Evolutionary conservation across 2,113 vertebrate genomes (phyloP), one percentile per base, ranked within the genome.

Genomic region (Cygnus atratus): DNA sequence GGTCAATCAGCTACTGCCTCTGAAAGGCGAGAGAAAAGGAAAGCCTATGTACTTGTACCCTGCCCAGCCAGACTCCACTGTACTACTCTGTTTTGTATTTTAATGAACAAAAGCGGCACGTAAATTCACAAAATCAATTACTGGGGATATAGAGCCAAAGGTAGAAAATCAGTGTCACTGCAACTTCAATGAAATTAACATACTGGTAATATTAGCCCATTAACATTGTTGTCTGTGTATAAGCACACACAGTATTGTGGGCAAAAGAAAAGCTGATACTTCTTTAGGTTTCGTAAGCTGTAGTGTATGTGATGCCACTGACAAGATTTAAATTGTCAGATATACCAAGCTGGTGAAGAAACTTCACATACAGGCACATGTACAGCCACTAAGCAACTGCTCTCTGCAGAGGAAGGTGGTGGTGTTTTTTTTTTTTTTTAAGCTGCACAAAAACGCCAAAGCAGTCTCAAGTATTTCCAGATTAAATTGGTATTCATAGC

Each of bases 141-240:
- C 24, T 3, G 0, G 19, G 24, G 80, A 70, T 88, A 31, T 63
- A 50, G 55, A 91, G 84, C 79, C 72, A 82, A 62, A 65, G 85
- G 72, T 39, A 71, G 73, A 94, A 74, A 91, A 88, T 96, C 75
- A 66, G 83, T 62, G 85, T 68, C 77, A 72, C 87, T 90, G 54
- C 92, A 77, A 46, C 83, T 71, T 83, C 68, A 68, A 16, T 46
- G 71, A 44, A 73, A 81, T 94, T 55, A 95, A 91, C 48, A 87
- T 73, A 28, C 82, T 80, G 79, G 73, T 82, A 95, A 83, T 77
- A 94, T 62, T 91, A 83, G 95, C 72, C 95, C 95, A 76, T 88
- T 93, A 96, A 96, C 92, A 94, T 90, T 84, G 76, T 96, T 72
- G n/a, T n/a, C n/a, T n/a, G n/a, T n/a, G n/a, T n/a, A n/a, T 58